phyloP scores from a whole-genome alignment of 2,797 vertebrate genomes.

The Valencia hispanica region DNA sequence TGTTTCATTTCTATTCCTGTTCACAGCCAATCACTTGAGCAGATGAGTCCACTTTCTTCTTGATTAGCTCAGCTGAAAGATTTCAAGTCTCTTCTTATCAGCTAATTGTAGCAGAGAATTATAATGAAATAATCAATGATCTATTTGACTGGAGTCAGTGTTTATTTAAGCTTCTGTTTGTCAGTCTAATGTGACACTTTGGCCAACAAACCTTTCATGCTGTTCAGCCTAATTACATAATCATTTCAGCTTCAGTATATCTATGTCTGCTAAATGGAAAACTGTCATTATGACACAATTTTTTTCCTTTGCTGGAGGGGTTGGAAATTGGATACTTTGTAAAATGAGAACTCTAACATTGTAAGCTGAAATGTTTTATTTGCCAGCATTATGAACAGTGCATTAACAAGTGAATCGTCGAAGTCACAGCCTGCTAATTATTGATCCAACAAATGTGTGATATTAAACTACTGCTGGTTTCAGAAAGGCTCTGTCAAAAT shows the following conservation, averaged over 20 bases:
- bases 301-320: slow-evolving; percentile 26
- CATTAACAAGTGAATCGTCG: neutral
- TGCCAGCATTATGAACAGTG: slow-evolving; percentile 14
- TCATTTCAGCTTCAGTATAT: slow-evolving; percentile 51
- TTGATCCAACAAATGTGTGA: slow-evolving; percentile 25
- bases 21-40: slow-evolving; percentile 32
- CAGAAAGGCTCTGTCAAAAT: slow-evolving; percentile 25
- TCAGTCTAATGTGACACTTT: slow-evolving; percentile 50
- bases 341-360: slow-evolving; percentile 3
- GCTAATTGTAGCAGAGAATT: slow-evolving; percentile 61
- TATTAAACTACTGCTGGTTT: slow-evolving; percentile 23
- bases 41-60: slow-evolving; percentile 50
- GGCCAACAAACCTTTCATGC: slow-evolving; percentile 67
- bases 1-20: slow-evolving; percentile 3
- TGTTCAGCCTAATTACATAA: slow-evolving; percentile 50
- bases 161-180: slow-evolving; percentile 62
- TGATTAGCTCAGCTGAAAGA: slow-evolving; percentile 48
- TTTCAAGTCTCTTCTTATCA: slow-evolving; percentile 60
- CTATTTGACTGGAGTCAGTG: slow-evolving; percentile 67
- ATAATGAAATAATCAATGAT: slow-evolving; percentile 76
- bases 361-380: slow-evolving; percentile 11
- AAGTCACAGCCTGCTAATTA: slow-evolving; percentile 16
- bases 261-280: slow-evolving; percentile 46
- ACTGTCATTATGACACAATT: slow-evolving; percentile 46
- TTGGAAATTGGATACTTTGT: slow-evolving; percentile 32